A percentile compares a stretch with the other conserved stretches of the same genome.
Conservation (phyloP, 2,113 vertebrate genomes). For the Puffinus mauretanicus region DNA sequence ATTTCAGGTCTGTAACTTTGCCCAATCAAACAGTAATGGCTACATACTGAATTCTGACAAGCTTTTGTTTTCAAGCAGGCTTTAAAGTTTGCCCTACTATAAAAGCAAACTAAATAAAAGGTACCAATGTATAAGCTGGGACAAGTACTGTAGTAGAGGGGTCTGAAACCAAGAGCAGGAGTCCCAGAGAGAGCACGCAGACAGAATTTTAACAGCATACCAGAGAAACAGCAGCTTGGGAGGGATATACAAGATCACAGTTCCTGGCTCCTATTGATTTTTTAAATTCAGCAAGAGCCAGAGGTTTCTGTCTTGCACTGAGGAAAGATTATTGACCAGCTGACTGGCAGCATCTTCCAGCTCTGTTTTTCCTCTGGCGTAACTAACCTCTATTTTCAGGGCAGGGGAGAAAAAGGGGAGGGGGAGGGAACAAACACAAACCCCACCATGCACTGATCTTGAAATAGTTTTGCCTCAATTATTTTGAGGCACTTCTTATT, state of each 20-base stretch:
- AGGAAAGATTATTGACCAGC: neutral
- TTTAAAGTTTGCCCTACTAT: neutral
- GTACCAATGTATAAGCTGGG: neutral
- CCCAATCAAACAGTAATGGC: neutral
- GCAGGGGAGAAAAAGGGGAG: neutral
- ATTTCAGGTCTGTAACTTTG: neutral
- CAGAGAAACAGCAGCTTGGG: neutral
- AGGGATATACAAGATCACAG: neutral
- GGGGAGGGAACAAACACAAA: neutral
- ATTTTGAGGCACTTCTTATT: too few relatives aligned
- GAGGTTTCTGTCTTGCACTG: neutral
- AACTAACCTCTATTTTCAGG: neutral
- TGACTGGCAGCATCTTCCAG: neutral
- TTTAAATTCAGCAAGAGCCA: neutral
- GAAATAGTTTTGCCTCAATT: neutral
- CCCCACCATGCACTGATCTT: fast-evolving
- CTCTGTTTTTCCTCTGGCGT: neutral
- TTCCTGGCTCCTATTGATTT: neutral
- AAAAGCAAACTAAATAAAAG: neutral
- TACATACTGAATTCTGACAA: neutral
- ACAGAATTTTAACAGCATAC: neutral
- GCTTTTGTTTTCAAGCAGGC: neutral
- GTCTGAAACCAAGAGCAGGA: neutral
- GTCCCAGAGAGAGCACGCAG: neutral
- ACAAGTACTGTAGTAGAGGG: neutral